Evolutionary conservation across 2,888 invertebrate species (phyloP).

Genomic region (Volucella inanis): DNA sequence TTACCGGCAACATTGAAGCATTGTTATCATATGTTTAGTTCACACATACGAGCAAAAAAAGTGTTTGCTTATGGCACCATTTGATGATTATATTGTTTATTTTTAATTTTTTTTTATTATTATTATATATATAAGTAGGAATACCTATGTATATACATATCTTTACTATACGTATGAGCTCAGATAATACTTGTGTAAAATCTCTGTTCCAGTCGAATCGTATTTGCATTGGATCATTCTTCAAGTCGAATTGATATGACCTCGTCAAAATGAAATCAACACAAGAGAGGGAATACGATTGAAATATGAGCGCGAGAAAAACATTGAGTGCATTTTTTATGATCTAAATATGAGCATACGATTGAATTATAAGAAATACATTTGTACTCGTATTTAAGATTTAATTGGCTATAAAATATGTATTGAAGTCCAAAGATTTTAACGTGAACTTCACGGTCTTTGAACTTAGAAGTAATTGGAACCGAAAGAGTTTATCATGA

Average conservation of each 20-base stretch:
- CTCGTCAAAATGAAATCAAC: conserved; percentile 28
- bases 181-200: conserved; percentile 33
- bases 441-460: conserved; percentile 25
- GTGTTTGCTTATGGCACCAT: conserved; percentile 39
- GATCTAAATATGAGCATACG: conserved; percentile 26
- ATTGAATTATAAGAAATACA: conserved; percentile 33
- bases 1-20: conserved; percentile 12
- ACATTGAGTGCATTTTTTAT: conserved; percentile 18
- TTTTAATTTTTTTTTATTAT: conserved; percentile 26
- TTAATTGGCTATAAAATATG: conserved; percentile 27
- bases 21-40: conserved; percentile 30
- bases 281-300: neutral
- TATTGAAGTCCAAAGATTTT: conserved; percentile 26
- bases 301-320: conserved; percentile 30
- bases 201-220: conserved; percentile 19
- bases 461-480: conserved; percentile 17
- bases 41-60: neutral
- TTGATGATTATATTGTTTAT: neutral
- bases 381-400: neutral
- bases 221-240: conserved; percentile 56
- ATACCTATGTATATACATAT: neutral
- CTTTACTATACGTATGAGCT: too few species aligned
- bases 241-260: conserved; percentile 46
- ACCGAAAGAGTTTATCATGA: too few species aligned
- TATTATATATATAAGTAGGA: neutral